These are phyloP conservation scores for Hydrochoerus hydrochaeris DNA, from an alignment of 2,113 vertebrate species.

Conservation along the genomic window DNA sequence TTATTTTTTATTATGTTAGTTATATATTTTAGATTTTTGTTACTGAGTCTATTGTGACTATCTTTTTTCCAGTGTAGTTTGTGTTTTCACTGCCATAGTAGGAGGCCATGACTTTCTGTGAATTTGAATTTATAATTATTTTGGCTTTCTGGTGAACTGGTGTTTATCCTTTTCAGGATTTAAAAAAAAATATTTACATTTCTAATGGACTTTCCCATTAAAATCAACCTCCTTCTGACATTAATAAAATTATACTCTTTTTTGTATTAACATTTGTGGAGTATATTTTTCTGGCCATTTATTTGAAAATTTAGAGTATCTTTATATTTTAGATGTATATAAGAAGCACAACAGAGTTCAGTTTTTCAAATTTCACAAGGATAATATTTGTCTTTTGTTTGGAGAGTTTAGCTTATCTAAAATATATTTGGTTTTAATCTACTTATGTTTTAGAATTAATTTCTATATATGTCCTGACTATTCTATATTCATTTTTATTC, in stretches of 20 bases:
- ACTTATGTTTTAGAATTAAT: not conserved
- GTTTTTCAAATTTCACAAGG: not conserved
- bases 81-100: not conserved
- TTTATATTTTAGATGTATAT: not conserved
- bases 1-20: not conserved
- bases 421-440: not conserved
- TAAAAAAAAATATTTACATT: not conserved
- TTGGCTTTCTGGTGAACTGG: not conserved
- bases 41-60: too few relatives aligned
- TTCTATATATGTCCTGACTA: not conserved
- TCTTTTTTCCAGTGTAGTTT: not conserved
- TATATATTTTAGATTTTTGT: not conserved
- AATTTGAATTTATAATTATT: not conserved
- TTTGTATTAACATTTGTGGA: not conserved
- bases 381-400: not conserved
- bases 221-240: not conserved
- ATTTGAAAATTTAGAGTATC: not conserved
- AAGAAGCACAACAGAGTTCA: not conserved
- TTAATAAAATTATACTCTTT: not conserved
- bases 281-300: not conserved
- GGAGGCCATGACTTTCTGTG: not conserved
- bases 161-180: not conserved
- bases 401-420: not conserved
- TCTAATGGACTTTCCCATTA: not conserved
- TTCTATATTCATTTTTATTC: not conserved